Base-by-base conservation (phyloP, 2,888 invertebrate species). In the Cataglyphis altisquamis region DNA sequence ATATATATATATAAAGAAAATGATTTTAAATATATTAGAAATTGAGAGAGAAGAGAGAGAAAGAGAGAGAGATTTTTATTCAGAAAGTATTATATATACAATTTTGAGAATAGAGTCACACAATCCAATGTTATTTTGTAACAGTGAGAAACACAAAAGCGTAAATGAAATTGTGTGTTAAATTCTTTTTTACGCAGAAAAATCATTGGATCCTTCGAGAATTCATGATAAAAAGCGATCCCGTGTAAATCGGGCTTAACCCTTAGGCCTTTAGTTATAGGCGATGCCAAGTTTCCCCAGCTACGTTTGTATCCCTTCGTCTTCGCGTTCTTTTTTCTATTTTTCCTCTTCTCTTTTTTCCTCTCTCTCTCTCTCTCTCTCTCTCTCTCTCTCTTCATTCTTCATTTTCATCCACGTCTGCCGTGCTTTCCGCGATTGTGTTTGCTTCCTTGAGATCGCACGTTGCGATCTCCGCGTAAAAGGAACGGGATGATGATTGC, bases 191-290 rank as follows among this genome's bases (percentile, higher is more conserved):
- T 12, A 8, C 64, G 6, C 18, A 29, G 25, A 64, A 52, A 21
- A 18, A 39, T 66, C 52, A 48, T 39, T 36, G 25, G 25, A 29
- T 29, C 36, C 5, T 15, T 25, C 25, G 21, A 36, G n/a, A 67
- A 32, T 55, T 39, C 25, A 77, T 15, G n/a, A 6, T 74, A 48
- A 75, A 77, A 77, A 77, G 41, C n/a, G 39, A 67, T 15, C 15
- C 25, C 39, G 68, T 57, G 77, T 68, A 68, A 68, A 39, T 77
- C 41, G 29, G 68, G 55, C 55, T 77, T 77, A 77, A 77, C n/a
- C 29, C 29, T 67, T 25, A 25, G 29, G 15, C 15, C 25, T 25
- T 15, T 25, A 41, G 41, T 45, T 25, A 41, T 25, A 21, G 41
- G 21, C 12, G 39, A 39, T 39, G 29, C 39, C 39, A 41, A 45